phyloP scores from a whole-genome alignment of 2,797 vertebrate genomes.

The Cynopterus sphinx region DNA sequence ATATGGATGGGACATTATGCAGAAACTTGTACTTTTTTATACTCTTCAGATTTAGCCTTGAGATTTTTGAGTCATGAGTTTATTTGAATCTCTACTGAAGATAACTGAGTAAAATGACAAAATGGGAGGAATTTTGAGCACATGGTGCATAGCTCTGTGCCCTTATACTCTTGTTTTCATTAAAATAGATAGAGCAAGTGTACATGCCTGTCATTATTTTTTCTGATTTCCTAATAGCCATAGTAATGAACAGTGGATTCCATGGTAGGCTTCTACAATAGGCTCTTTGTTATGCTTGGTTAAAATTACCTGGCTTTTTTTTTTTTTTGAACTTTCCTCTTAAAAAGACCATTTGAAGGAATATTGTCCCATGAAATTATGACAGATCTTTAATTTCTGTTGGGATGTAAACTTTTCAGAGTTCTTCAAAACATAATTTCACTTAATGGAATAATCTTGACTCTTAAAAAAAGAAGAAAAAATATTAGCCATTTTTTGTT shows the following conservation, averaged over 20 bases:
- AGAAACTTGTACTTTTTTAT: constrained; percentile 66
- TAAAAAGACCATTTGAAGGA: constrained; percentile 13
- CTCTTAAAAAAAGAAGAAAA: not conserved
- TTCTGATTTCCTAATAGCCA: not conserved
- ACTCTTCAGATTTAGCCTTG: constrained; percentile 52
- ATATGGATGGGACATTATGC: constrained; percentile 69
- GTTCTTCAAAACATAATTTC: constrained; percentile 10
- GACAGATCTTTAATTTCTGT: constrained; percentile 37
- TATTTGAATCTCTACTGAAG: constrained; percentile 63
- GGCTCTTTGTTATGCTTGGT: not conserved
- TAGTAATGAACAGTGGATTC: not conserved
- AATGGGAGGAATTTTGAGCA: not conserved
- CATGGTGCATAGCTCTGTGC: not conserved
- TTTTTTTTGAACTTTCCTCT: not conserved
- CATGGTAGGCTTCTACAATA: not conserved
- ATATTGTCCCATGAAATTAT: not conserved
- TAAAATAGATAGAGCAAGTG: not conserved
- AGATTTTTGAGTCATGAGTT: constrained; percentile 67
- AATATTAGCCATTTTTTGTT: not conserved
- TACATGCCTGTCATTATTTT: not conserved
- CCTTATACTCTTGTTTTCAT: not conserved
- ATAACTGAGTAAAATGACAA: constrained; percentile 42
- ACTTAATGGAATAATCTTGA: not conserved
- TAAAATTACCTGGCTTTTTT: constrained; percentile 3
- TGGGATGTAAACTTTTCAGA: constrained; percentile 27